phyloP scores from a whole-genome alignment of 2,797 vertebrate genomes.

The Betta splendens region DNA sequence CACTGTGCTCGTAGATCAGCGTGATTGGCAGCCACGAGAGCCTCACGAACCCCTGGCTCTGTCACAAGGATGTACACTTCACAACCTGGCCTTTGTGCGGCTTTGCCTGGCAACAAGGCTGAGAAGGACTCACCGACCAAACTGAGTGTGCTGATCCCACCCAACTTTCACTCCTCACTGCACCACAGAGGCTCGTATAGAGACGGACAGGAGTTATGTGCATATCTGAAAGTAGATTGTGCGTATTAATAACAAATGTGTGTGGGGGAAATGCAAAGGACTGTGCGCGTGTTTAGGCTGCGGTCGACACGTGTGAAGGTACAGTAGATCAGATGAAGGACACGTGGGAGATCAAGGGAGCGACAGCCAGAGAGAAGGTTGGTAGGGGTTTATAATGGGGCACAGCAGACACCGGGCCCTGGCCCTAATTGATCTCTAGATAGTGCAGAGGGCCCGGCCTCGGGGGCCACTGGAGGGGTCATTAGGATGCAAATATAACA shows the following conservation, averaged over 20 bases:
- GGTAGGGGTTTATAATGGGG: conserved; percentile 66
- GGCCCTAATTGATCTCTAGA: conserved; percentile 86
- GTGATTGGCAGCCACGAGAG: conserved; percentile 67
- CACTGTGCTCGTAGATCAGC: conserved; percentile 41
- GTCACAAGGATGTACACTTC: conserved; percentile 61
- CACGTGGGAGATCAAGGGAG: conserved; percentile 51
- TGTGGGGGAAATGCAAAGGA: conserved; percentile 11
- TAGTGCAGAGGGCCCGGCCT: conserved; percentile 78
- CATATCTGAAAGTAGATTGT: conserved; percentile 32
- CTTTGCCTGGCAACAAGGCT: conserved; percentile 60
- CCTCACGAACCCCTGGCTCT: conserved; percentile 47
- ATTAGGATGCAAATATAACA: conserved; percentile 84
- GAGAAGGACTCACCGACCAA: conserved; percentile 32
- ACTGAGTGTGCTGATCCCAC: conserved; percentile 35
- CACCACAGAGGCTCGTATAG: conserved; percentile 27
- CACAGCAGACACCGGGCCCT: conserved; percentile 59
- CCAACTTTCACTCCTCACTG: conserved; percentile 46
- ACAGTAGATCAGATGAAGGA: conserved; percentile 48
- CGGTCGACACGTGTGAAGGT: conserved; percentile 35
- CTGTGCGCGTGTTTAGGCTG: conserved; percentile 14
- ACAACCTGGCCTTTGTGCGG: conserved; percentile 55
- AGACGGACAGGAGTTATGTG: conserved; percentile 35
- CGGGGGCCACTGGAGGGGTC: conserved; percentile 79
- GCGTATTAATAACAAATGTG: conserved; percentile 14
- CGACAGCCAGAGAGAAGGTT: conserved; percentile 48